These are phyloP conservation scores for Ophion slaviceki DNA, from an alignment of 2,888 invertebrate species.

Conservation along the genomic window DNA sequence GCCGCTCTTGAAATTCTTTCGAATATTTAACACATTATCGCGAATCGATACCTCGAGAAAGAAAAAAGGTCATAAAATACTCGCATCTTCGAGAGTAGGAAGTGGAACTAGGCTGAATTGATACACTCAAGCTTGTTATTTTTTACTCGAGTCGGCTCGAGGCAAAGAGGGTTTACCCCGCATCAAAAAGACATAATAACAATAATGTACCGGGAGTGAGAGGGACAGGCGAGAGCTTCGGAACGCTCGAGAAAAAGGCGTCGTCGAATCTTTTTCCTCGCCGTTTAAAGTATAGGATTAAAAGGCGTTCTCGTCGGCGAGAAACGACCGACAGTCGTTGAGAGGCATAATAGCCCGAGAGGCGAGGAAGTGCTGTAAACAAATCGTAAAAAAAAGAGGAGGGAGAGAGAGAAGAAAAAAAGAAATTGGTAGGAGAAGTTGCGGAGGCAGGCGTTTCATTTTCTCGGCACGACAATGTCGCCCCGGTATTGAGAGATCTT, in stretches of 20 bases:
- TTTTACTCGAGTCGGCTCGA: slow-evolving; percentile 26
- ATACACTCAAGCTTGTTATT: slow-evolving; percentile 8
- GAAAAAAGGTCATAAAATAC: slow-evolving; percentile 20
- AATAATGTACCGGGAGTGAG: slow-evolving; percentile 6
- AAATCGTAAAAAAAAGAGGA: slow-evolving; percentile 79
- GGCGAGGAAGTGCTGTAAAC: slow-evolving; percentile 77
- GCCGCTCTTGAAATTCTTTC: too few relatives aligned
- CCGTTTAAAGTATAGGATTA: slow-evolving; percentile 65
- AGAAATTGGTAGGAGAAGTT: slow-evolving; percentile 29
- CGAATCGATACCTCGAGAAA: neutral
- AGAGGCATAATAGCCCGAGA: slow-evolving; percentile 70
- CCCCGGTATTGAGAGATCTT: slow-evolving; percentile 59
- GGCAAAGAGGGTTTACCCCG: slow-evolving; percentile 24
- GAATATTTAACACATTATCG: too few relatives aligned
- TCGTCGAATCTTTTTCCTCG: slow-evolving; percentile 23
- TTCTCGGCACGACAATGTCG: slow-evolving; percentile 53
- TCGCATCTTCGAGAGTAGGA: neutral
- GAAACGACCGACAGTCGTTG: slow-evolving; percentile 70
- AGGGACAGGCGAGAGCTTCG: slow-evolving; percentile 25
- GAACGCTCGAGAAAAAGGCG: slow-evolving; percentile 44
- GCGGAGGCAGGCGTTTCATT: slow-evolving; percentile 41
- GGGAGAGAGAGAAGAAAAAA: slow-evolving; percentile 15
- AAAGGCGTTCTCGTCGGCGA: slow-evolving; percentile 68
- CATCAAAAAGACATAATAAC: slow-evolving; percentile 44
- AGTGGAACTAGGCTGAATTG: neutral